Evolutionary conservation across 2,113 vertebrate species (phyloP).

Genomic region (Pipra filicauda): DNA sequence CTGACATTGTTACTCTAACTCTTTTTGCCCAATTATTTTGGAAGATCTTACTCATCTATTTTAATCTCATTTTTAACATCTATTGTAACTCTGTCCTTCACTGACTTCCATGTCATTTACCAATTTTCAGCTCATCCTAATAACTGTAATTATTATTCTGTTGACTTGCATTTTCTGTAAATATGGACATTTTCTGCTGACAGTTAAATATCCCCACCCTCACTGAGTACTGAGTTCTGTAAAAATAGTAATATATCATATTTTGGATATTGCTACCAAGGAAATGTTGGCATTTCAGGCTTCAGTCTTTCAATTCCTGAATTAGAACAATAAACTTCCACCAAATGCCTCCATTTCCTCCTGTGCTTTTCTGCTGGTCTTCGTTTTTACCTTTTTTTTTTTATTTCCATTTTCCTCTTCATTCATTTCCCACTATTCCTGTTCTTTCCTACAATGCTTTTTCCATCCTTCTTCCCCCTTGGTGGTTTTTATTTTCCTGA

Average conservation of each 20-base stretch:
- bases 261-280: neutral
- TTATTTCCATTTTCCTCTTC: neutral
- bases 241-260: neutral
- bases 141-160: neutral
- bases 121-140: neutral
- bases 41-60: neutral
- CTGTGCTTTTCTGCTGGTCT: neutral
- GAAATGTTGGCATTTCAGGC: neutral
- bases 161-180: neutral
- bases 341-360: neutral
- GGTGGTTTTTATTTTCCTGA: neutral
- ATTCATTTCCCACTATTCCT: neutral
- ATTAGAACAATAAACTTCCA: neutral
- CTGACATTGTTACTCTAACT: neutral
- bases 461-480: neutral
- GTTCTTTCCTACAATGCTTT: neutral
- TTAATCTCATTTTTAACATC: neutral
- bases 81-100: neutral
- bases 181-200: neutral
- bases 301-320: neutral
- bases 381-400: neutral
- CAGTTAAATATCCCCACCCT: neutral
- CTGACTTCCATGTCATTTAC: neutral
- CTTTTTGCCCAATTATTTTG: neutral
- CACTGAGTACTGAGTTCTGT: neutral